Percentiles rank a stretch among this genome's conserved stretches.
These are phyloP conservation scores for Glaucidium brasilianum DNA, from an alignment of 2,113 vertebrate species.

Conservation along the genomic window DNA sequence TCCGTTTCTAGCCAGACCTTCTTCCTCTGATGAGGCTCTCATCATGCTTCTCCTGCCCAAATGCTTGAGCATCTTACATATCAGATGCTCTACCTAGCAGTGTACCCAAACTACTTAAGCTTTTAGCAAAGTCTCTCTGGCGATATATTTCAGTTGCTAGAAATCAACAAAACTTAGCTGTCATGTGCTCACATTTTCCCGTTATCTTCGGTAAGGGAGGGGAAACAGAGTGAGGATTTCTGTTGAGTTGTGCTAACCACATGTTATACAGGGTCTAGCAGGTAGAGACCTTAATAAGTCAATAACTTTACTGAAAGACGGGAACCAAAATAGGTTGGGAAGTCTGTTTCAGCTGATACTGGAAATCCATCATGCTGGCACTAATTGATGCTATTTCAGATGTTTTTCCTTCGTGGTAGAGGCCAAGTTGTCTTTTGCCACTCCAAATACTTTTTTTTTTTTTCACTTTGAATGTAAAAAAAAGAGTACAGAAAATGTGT, in stretches of 20 bases:
- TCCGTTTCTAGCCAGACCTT: accelerated
- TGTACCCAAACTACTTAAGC: neutral
- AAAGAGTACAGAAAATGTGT: neutral
- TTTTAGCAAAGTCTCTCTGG: neutral
- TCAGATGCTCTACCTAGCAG: neutral
- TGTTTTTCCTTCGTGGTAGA: neutral
- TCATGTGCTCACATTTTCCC: accelerated
- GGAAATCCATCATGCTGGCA: neutral
- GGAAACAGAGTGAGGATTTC: neutral
- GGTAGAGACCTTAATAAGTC: neutral
- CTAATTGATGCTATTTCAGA: neutral
- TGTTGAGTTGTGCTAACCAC: neutral
- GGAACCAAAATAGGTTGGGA: neutral
- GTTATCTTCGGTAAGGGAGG: neutral
- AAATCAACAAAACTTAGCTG: neutral
- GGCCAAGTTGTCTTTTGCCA: neutral
- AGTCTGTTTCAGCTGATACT: neutral
- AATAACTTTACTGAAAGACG: neutral
- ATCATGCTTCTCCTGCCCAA: neutral
- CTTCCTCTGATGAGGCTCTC: neutral
- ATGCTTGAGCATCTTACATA: neutral
- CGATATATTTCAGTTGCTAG: neutral
- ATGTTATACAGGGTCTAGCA: accelerated
- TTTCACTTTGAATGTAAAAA: neutral
- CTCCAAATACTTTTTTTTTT: neutral